Percentiles rank a stretch among this genome's conserved stretches.
Evolutionary conservation across 2,113 vertebrate species (phyloP).

Genomic region (Cercocebus atys): DNA sequence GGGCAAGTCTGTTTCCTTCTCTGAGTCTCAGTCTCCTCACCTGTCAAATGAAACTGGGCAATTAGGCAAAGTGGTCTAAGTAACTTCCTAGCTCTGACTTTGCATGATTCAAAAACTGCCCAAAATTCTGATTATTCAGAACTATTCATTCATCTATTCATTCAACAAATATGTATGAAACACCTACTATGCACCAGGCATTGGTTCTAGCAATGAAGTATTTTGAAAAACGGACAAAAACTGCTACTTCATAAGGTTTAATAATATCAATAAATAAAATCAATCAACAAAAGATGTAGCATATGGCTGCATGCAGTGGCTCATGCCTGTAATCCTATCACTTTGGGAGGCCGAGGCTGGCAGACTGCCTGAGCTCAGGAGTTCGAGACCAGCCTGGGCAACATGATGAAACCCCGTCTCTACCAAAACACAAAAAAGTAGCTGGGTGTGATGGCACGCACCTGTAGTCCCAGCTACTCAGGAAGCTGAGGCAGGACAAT

Average conservation of each 20-base stretch:
- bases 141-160: neutral
- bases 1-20: neutral
- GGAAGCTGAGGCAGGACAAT: no score
- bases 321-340: no score
- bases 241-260: neutral
- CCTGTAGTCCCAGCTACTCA: no score
- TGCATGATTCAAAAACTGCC: neutral
- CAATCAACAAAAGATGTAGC: neutral
- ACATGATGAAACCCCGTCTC: no score
- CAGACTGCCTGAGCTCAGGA: no score
- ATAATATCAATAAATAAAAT: constrained; percentile 34
- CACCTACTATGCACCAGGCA: neutral
- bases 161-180: neutral
- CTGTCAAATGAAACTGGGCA: neutral
- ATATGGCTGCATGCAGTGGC: neutral
- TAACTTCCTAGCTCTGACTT: neutral
- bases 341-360: no score
- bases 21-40: neutral
- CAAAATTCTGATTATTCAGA: constrained; percentile 31
- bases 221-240: constrained; percentile 31
- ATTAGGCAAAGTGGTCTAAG: neutral
- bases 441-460: no score
- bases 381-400: no score
- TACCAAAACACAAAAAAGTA: no score
- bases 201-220: neutral